Conservation (phyloP, 1,140 invertebrate genomes). For the Lordiphosa stackelbergi region DNA sequence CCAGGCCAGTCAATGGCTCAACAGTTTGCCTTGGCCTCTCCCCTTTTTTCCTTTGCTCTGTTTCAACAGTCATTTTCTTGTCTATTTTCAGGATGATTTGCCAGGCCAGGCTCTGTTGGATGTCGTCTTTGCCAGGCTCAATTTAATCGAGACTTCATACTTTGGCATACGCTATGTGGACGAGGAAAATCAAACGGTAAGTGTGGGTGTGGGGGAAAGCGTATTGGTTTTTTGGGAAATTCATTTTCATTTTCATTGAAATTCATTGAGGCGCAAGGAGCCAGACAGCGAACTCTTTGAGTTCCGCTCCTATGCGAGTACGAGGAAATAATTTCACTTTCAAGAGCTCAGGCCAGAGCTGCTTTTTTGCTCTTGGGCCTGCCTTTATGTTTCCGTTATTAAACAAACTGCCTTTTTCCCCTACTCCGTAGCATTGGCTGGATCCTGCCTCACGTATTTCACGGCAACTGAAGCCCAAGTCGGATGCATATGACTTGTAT, state of each 20-base stretch:
- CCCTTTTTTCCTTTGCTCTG: constrained; percentile 42
- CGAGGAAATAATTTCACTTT: constrained; percentile 69
- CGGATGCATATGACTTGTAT: constrained; percentile 92
- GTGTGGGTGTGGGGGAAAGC: constrained; percentile 47
- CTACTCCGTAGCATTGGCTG: constrained; percentile 87
- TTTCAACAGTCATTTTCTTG: constrained; percentile 76
- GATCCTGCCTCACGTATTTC: constrained; percentile 90
- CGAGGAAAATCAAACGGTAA: constrained; percentile 91
- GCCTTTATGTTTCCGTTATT: constrained; percentile 18
- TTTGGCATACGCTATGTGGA: constrained; percentile 94
- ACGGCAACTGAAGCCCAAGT: constrained; percentile 87
- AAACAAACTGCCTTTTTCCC: constrained; percentile 9
- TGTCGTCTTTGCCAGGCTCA: constrained; percentile 91
- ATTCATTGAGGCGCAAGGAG: constrained; percentile 61
- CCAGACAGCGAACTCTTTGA: constrained; percentile 50
- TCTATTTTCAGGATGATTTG: constrained; percentile 86
- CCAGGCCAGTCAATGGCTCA: constrained; percentile 66
- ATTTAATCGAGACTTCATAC: constrained; percentile 94
- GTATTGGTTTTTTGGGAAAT: constrained; percentile 71
- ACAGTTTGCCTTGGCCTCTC: constrained; percentile 50
- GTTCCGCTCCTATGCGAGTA: constrained; percentile 31
- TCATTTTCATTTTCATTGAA: constrained; percentile 76
- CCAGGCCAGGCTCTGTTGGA: constrained; percentile 91
- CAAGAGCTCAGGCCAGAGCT: constrained; percentile 6
- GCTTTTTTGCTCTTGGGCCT: constrained; percentile 7